Evolutionary conservation across 2,888 invertebrate species (phyloP).

Genomic region (Calliphora vomitoria): DNA sequence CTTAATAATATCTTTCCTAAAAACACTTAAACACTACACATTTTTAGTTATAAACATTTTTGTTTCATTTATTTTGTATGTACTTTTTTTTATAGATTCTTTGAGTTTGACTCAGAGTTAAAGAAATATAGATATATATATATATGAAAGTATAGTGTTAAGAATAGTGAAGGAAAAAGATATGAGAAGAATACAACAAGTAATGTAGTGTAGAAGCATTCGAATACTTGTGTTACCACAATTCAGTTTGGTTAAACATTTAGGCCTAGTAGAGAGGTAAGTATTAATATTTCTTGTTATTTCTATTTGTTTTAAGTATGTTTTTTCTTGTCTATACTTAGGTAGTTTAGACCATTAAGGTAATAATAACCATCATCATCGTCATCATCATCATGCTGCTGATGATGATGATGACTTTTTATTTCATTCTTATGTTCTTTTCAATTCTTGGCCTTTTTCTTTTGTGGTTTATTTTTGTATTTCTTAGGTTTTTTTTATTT

Average conservation of each 20-base stretch:
- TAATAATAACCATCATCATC: conserved; percentile 27
- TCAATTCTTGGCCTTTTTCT: conserved; percentile 70
- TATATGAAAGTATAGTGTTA: neutral
- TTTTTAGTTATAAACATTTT: neutral
- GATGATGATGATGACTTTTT: conserved; percentile 15
- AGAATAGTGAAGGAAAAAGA: neutral
- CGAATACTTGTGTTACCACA: neutral
- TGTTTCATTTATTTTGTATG: conserved; percentile 2
- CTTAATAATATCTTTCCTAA: conserved; percentile 19
- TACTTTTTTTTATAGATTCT: neutral
- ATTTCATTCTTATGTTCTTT: conserved; percentile 7
- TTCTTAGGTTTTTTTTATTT: conserved; percentile 49
- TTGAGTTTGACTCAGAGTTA: neutral
- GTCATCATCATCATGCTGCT: conserved; percentile 17
- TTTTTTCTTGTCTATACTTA: neutral
- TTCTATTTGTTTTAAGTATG: neutral
- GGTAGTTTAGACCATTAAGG: conserved; percentile 10
- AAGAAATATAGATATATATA: neutral
- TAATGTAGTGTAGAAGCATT: neutral
- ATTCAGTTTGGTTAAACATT: conserved; percentile 30
- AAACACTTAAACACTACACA: conserved; percentile 25
- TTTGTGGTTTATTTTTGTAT: conserved; percentile 59
- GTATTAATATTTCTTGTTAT: neutral
- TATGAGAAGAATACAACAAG: neutral
- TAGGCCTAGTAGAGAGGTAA: conserved; percentile 16